Percentiles rank a stretch among this genome's conserved stretches.
Conservation (phyloP, 2,797 vertebrate species). For the Sylvia borin region DNA sequence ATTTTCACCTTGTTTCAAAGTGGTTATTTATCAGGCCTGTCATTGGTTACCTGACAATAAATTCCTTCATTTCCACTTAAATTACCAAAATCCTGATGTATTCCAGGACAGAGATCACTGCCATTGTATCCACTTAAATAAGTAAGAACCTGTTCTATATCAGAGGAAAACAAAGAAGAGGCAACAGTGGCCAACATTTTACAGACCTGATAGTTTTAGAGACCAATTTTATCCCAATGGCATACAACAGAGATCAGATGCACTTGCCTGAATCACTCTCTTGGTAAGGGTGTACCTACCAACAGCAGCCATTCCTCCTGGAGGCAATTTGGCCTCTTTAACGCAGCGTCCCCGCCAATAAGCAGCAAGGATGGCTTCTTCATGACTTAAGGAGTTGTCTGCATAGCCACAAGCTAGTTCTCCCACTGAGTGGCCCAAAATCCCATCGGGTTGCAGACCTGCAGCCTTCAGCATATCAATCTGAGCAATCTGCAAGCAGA, state of each 20-base stretch:
- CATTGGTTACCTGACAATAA: background rate
- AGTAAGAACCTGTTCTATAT: background rate
- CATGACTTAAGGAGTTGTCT: conserved; percentile 88
- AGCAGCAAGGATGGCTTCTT: conserved; percentile 87
- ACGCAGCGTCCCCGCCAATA: conserved; percentile 96
- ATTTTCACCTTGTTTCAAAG: background rate
- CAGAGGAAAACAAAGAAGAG: background rate
- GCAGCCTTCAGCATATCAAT: conserved; percentile 88
- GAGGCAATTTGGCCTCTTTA: conserved; percentile 88
- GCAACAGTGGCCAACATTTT: background rate
- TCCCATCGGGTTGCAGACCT: conserved; percentile 90
- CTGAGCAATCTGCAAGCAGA: conserved; percentile 86
- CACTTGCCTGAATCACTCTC: background rate
- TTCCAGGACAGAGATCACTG: background rate
- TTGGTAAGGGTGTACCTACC: conserved; percentile 77
- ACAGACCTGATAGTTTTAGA: background rate
- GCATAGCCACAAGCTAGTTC: conserved; percentile 95
- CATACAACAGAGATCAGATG: background rate
- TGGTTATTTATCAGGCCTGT: background rate
- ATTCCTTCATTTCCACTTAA: background rate
- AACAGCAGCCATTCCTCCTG: conserved; percentile 94
- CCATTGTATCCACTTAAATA: background rate
- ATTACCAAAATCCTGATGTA: background rate
- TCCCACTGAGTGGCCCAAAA: conserved; percentile 94
- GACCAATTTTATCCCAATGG: background rate